A percentile compares a stretch with the other conserved stretches of the same genome.
These are phyloP conservation scores for Pipistrellus pipistrellus DNA, from an alignment of 2,797 vertebrate species.

Conservation along the genomic window DNA sequence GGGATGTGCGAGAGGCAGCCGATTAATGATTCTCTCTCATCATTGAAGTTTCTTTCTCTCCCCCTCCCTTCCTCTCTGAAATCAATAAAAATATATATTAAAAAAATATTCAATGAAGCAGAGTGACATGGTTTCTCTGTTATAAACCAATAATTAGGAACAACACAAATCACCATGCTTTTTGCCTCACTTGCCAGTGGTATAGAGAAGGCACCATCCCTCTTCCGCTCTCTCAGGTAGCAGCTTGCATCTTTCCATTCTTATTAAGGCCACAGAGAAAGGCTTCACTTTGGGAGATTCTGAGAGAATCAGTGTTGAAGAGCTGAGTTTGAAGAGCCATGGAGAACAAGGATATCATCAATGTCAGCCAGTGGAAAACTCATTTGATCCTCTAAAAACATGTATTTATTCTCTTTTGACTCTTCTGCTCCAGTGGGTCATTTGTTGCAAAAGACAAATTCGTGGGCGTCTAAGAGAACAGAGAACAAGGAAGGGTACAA, in stretches of 20 bases:
- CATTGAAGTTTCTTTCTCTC: too few relatives aligned
- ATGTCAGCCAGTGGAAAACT: conserved; percentile 38
- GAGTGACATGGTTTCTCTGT: conserved; percentile 20
- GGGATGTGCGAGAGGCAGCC: too few relatives aligned
- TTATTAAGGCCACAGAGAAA: conserved; percentile 8
- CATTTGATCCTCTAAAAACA: conserved; percentile 54
- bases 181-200: background rate
- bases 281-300: background rate
- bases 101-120: conserved; percentile 25
- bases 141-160: background rate
- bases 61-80: too few relatives aligned
- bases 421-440: background rate
- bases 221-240: background rate
- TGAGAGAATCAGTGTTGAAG: background rate
- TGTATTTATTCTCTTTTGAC: background rate
- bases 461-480: background rate
- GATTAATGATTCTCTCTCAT: too few relatives aligned
- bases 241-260: background rate
- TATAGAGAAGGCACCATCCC: background rate
- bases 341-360: background rate
- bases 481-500: conserved; percentile 27
- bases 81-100: too few relatives aligned
- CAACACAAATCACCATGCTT: background rate
- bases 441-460: conserved; percentile 55
- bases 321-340: background rate